These are phyloP conservation scores for Argyresthia goedartella DNA, from an alignment of 2,888 invertebrate genomes.

Conservation along the genomic window DNA sequence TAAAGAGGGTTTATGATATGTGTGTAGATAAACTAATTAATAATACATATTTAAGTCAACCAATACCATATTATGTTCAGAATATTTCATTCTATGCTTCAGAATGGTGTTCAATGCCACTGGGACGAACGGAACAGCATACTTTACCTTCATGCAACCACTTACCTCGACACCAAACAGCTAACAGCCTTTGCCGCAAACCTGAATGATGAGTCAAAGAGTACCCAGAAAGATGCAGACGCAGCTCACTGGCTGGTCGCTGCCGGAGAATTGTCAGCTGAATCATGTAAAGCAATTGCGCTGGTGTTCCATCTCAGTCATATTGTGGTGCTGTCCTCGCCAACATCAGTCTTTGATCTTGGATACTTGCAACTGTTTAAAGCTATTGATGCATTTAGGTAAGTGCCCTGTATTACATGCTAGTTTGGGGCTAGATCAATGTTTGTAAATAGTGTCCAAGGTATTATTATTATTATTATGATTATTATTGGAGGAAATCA, in stretches of 20 bases:
- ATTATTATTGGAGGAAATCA: too few relatives aligned
- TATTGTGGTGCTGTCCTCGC: constrained; percentile 72
- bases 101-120: constrained; percentile 72
- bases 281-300: constrained; percentile 77
- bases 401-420: constrained; percentile 18
- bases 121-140: constrained; percentile 65
- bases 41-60: too few relatives aligned
- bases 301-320: constrained; percentile 86
- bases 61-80: too few relatives aligned
- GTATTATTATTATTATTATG: too few relatives aligned
- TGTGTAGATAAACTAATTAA: too few relatives aligned
- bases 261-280: constrained; percentile 53
- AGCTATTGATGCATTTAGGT: constrained; percentile 84
- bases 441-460: too few relatives aligned
- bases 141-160: constrained; percentile 67
- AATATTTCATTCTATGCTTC: constrained; percentile 8
- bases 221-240: constrained; percentile 52
- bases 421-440: too few relatives aligned
- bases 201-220: constrained; percentile 39
- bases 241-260: constrained; percentile 75
- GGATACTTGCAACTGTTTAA: constrained; percentile 85
- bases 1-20: too few relatives aligned
- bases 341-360: constrained; percentile 77
- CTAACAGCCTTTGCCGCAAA: constrained; percentile 35
- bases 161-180: constrained; percentile 48